Percentiles rank a stretch among this genome's conserved stretches.
Evolutionary conservation across 2,888 invertebrate genomes (phyloP).

Genomic region (Drosophila hamatofila): DNA sequence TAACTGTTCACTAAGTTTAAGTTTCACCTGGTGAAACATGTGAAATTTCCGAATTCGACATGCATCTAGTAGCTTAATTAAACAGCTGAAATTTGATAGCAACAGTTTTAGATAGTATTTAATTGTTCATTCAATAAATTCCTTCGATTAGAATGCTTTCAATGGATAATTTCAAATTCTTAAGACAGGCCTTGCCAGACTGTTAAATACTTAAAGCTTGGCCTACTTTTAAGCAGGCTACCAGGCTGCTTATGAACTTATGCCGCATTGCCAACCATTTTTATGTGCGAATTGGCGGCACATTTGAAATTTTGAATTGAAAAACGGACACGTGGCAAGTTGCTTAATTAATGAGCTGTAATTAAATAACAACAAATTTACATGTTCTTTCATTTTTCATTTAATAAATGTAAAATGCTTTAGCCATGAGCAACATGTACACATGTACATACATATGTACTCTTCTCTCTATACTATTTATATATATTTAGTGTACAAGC

Average conservation of each 20-base stretch:
- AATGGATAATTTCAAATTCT: not conserved
- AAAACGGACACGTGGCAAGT: conserved; percentile 34
- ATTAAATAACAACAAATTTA: conserved; percentile 70
- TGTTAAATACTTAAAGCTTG: not conserved
- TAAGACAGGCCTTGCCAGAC: not conserved
- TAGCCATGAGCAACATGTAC: conserved; percentile 41
- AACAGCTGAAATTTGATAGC: not conserved
- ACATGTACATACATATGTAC: conserved; percentile 11
- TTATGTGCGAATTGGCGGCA: conserved; percentile 17
- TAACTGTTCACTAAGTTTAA: too few relatives aligned
- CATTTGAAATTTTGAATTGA: conserved; percentile 23
- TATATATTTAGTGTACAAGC: conserved; percentile 26
- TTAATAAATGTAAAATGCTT: conserved; percentile 52
- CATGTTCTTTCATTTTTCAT: conserved; percentile 71
- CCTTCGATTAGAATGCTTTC: rapidly evolving
- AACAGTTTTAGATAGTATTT: not conserved
- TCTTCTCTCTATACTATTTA: conserved; percentile 9
- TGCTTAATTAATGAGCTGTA: conserved; percentile 67
- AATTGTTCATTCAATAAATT: not conserved
- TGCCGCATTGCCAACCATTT: conserved; percentile 18
- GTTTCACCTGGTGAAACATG: too few relatives aligned
- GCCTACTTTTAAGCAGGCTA: conserved; percentile 12
- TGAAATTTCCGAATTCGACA: too few relatives aligned
- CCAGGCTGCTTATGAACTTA: conserved; percentile 6
- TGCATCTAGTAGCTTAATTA: too few relatives aligned